Evolutionary conservation across 2,888 invertebrate species (phyloP).

Genomic region (Drosophila monieri): DNA sequence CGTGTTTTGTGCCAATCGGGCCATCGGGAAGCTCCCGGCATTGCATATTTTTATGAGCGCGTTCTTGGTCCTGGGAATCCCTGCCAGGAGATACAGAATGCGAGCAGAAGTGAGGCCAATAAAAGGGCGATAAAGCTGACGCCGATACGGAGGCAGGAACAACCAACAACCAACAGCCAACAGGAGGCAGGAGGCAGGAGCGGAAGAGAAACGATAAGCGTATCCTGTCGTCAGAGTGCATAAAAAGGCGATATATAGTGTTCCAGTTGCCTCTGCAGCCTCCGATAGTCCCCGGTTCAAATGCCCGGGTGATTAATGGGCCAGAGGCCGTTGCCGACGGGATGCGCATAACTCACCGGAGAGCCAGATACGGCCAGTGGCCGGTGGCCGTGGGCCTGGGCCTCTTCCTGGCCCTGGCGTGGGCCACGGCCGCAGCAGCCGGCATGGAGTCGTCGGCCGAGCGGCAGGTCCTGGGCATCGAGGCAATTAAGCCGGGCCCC

Average conservation of each 20-base stretch:
- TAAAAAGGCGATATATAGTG: constrained; percentile 67
- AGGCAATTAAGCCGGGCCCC: constrained; percentile 53
- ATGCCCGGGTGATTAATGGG: constrained; percentile 77
- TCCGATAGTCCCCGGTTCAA: constrained; percentile 67
- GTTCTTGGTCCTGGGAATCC: constrained; percentile 37
- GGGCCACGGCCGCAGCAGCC: constrained; percentile 40
- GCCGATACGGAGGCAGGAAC: constrained; percentile 43
- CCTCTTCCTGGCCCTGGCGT: constrained; percentile 44
- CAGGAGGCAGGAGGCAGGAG: neutral
- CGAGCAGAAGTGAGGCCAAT: constrained; percentile 80
- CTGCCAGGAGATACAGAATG: constrained; percentile 60
- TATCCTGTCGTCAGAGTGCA: constrained; percentile 64
- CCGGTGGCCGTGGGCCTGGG: constrained; percentile 33
- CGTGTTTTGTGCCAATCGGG: constrained; percentile 31
- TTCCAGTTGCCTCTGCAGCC: constrained; percentile 45
- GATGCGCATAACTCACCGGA: constrained; percentile 75
- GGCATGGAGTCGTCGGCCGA: constrained; percentile 71
- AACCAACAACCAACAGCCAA: neutral
- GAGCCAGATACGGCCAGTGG: constrained; percentile 53
- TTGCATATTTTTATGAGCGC: constrained; percentile 74
- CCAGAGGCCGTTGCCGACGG: constrained; percentile 75
- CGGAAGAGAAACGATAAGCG: constrained; percentile 47
- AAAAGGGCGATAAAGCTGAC: constrained; percentile 79
- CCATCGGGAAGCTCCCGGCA: constrained; percentile 6
- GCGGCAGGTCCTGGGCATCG: constrained; percentile 40